A percentile compares a stretch with the other conserved stretches of the same genome.
Evolutionary conservation across 1,140 invertebrate genomes (phyloP).

Genomic region (Magallana gigas): DNA sequence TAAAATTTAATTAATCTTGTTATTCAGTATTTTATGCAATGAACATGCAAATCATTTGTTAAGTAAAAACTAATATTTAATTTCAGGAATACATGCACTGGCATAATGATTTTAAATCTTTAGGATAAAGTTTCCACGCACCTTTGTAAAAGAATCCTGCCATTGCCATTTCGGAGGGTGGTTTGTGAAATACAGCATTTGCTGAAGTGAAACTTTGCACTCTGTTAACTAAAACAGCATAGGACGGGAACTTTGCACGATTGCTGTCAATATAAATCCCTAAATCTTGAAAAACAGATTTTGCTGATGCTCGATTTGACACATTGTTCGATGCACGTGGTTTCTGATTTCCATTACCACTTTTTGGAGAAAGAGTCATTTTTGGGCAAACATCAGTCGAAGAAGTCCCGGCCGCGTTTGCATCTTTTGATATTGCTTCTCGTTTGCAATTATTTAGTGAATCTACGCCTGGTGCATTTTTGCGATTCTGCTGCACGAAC

Average conservation of each 20-base stretch:
- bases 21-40: no score
- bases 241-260: constrained; percentile 1
- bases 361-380: not conserved
- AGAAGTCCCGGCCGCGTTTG: not conserved
- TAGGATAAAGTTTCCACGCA: not conserved
- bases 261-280: not conserved
- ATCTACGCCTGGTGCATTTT: not conserved
- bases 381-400: not conserved
- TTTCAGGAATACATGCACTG: no score
- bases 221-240: not conserved
- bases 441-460: no score
- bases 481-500: not conserved
- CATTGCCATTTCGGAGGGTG: not conserved
- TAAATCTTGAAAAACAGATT: not conserved
- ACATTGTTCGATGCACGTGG: no score
- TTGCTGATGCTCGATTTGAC: not conserved
- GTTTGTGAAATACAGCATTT: not conserved
- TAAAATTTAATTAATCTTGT: no score
- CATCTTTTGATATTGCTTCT: no score
- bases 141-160: constrained; percentile 16
- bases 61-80: no score
- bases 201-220: not conserved
- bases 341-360: not conserved
- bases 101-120: no score
- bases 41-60: no score